Evolutionary conservation across 2,113 vertebrate genomes (phyloP), one percentile per base, ranked within the genome.

Genomic region (Phoenicopterus ruber): DNA sequence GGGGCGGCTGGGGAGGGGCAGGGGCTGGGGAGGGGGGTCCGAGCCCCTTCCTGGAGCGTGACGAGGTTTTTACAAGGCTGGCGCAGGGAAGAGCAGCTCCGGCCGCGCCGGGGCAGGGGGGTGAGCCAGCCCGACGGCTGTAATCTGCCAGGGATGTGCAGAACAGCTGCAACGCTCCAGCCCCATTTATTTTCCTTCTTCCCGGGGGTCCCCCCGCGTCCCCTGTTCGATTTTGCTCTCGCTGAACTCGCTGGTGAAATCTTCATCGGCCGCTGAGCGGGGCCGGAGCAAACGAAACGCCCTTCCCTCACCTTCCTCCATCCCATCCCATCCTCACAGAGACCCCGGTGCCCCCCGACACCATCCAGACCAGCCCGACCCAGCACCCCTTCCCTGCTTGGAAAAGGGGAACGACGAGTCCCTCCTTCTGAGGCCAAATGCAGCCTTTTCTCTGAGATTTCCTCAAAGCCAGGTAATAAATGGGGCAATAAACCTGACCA

Each of bases 401-500:
- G 80, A 8, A 14, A 32, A 17, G 9, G 32, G 62, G 34, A 29
- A 21, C 0, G 16, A 44, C 22, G 57, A 57, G 52, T 26, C 32
- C 42, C 25, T 46, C 36, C 81, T 28, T 36, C 55, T 0, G 3
- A 26, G 22, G 9, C 34, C 3, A 2, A 36, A 12, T 1, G 12
- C 46, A 79, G n/a, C n/a, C 7, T 74, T 50, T 95, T 83, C 90
- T 93, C 80, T 59, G 76, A 92, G 93, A 95, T 97, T 97, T 96
- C 74, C 92, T 52, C 57, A 6, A 36, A 62, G 26, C 11, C 62
- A 20, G 31, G 63, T 54, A 20, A 59, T 69, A 74, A 59, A 88
- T 18, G 78, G 86, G 91, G 79, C 94, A 95, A 96, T 94, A 94
- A 97, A 95, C 88, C 82, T 67, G 22, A 91, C 90, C 96, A 78